Percentiles rank a stretch among this genome's conserved stretches.
phyloP scores from a whole-genome alignment of 1,140 invertebrate genomes.

The Tyrophagus putrescentiae region DNA sequence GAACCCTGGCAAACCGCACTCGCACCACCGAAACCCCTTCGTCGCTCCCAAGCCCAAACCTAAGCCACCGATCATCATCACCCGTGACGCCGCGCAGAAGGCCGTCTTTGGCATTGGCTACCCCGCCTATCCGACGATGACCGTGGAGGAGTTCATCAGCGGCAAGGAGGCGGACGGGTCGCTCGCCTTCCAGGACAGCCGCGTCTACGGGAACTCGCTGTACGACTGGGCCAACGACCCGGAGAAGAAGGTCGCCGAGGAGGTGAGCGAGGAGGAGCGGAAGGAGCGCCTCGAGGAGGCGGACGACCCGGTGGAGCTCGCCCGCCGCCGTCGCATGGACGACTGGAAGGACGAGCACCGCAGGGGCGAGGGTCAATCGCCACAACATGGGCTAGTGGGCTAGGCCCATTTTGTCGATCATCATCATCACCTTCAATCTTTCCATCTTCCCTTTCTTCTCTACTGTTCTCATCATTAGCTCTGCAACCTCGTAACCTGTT shows the following conservation, averaged over 20 bases:
- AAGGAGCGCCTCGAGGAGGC: constrained; percentile 58
- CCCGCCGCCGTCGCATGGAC: constrained; percentile 25
- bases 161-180: constrained; percentile 39
- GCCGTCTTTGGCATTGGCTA: constrained; percentile 85
- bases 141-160: constrained; percentile 90
- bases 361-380: constrained; percentile 19
- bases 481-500: too few relatives aligned
- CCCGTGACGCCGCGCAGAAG: constrained; percentile 72
- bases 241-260: constrained; percentile 23
- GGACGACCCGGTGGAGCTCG: constrained; percentile 43
- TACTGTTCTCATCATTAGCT: too few relatives aligned
- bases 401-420: not conserved
- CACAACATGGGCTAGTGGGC: constrained; percentile 18
- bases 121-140: constrained; percentile 74
- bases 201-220: constrained; percentile 22
- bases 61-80: constrained; percentile 81
- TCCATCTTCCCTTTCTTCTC: too few relatives aligned
- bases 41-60: constrained; percentile 29
- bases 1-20: not conserved
- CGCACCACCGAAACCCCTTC: not conserved
- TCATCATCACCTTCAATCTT: too few relatives aligned
- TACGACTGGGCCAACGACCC: constrained; percentile 24
- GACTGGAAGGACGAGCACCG: constrained; percentile 27
- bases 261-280: constrained; percentile 40
- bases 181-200: constrained; percentile 14